Conservation (phyloP, 2,888 invertebrate species). For the Leptopilina drosophilae region DNA sequence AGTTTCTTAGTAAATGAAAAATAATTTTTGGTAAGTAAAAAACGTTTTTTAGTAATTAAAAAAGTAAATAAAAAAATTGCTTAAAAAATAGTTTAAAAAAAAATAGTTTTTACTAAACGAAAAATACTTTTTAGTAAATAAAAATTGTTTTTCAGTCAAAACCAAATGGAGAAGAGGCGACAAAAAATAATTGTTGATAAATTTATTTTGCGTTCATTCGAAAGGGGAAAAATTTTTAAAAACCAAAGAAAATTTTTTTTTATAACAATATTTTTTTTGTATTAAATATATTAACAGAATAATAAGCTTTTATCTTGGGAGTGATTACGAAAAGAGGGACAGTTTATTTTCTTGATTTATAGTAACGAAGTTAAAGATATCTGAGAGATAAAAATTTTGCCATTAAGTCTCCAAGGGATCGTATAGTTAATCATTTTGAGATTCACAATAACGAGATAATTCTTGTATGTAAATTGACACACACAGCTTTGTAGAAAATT, state of each 20-base stretch:
- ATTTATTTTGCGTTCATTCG: background rate
- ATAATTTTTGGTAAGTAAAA: too few species aligned
- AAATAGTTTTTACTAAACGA: too few species aligned
- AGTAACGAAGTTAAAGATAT: conserved; percentile 6
- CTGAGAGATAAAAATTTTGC: background rate
- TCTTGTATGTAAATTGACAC: background rate
- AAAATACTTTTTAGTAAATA: too few species aligned
- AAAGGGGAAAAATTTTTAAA: background rate
- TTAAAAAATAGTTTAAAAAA: too few species aligned
- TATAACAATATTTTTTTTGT: too few species aligned
- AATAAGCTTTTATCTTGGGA: background rate
- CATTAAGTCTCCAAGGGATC: conserved; percentile 17
- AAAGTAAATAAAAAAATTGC: too few species aligned
- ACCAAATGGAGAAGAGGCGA: too few species aligned
- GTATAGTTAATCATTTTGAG: background rate
- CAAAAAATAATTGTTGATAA: too few species aligned
- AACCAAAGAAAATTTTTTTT: background rate
- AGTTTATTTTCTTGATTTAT: background rate
- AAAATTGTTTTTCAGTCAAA: too few species aligned
- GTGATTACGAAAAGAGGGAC: background rate
- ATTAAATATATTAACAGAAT: background rate
- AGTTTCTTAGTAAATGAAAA: too few species aligned
- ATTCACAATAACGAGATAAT: conserved; percentile 1
- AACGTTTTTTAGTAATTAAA: too few species aligned
- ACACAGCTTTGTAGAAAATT: background rate